Base-by-base conservation (phyloP, 2,797 vertebrate species). In the Anisognathus igniventris region DNA sequence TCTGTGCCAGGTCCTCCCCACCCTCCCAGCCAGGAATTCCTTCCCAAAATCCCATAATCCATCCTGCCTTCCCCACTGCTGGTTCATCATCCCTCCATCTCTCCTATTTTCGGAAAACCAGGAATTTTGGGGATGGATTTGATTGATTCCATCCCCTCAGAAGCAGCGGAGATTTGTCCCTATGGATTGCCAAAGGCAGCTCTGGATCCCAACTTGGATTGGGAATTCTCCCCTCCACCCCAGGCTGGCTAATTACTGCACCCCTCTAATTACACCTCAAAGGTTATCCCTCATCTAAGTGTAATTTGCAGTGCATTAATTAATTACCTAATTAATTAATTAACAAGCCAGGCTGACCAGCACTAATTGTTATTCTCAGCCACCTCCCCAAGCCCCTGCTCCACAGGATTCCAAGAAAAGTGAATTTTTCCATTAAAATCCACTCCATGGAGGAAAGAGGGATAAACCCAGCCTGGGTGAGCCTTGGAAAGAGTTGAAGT, bases 111-210 rank as follows among this genome's bases (percentile, higher is more conserved):
- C 10, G 7, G 50, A 35, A 71, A 78, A 84, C 5, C 17, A 50
- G 50, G 24, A n/a, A 45, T 68, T 20, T n/a, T 47, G 9, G 57
- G 42, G 24, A 40, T n/a, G 17, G 40, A 13, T 71, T 35, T 16
- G 45, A 31, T 19, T 0, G 9, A 37, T 61, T 21, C 5, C 0
- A 1, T 17, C 10, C 30, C 25, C n/a, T 60, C 0, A 0, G 35
- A 35, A 12, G 28, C 27, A 23, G 12, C 0, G 0, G 68, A 23
- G 64, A 33, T 93, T 81, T 21, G 23, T 40, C 40, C 15, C 30
- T 20, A 8, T 7, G 0, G 7, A 57, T 72, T 11, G 40, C 42
- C 64, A 3, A 16, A 18, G 25, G 3, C 10, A 79, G 78, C 6
- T 40, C 53, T 39, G 22, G 58, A 51, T 76, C 25, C 42, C 51